Percentiles rank a stretch among this genome's conserved stretches.
These are phyloP conservation scores for Chlorops oryzae DNA, from an alignment of 1,140 invertebrate species.

Conservation along the genomic window DNA sequence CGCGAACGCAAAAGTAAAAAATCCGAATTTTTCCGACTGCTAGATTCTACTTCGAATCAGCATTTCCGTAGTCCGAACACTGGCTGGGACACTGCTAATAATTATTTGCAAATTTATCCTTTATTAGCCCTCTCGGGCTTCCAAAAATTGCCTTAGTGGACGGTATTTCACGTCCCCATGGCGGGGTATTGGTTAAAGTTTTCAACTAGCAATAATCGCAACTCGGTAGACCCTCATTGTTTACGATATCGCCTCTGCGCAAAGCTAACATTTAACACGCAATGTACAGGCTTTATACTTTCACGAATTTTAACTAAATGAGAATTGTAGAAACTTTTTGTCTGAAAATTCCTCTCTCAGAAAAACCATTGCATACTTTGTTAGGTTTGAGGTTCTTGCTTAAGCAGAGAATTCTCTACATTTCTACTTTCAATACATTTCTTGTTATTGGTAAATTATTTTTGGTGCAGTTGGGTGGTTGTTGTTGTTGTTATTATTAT, in stretches of 20 bases:
- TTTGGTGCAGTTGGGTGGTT: too few relatives aligned
- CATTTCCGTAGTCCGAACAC: too few relatives aligned
- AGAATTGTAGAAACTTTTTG: conserved; percentile 6
- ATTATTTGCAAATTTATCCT: conserved; percentile 5
- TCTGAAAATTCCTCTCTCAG: not conserved
- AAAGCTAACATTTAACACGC: conserved; percentile 50
- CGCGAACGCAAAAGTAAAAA: too few relatives aligned
- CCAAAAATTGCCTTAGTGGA: conserved; percentile 79
- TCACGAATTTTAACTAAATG: not conserved
- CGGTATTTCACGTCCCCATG: conserved; percentile 81
- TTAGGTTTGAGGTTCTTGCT: not conserved
- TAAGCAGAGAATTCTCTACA: too few relatives aligned
- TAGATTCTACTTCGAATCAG: too few relatives aligned
- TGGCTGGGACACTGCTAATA: too few relatives aligned
- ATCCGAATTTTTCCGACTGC: too few relatives aligned
- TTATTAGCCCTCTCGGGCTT: conserved; percentile 49
- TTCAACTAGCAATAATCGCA: conserved; percentile 49
- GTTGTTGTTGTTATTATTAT: too few relatives aligned
- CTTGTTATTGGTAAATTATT: too few relatives aligned
- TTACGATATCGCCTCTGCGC: conserved; percentile 77
- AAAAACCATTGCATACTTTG: not conserved
- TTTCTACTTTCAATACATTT: too few relatives aligned
- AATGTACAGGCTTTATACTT: not conserved
- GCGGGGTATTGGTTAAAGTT: conserved; percentile 80
- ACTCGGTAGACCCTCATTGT: conserved; percentile 62